Conservation (phyloP, 2,113 vertebrate genomes). For the Mustelus asterias region DNA sequence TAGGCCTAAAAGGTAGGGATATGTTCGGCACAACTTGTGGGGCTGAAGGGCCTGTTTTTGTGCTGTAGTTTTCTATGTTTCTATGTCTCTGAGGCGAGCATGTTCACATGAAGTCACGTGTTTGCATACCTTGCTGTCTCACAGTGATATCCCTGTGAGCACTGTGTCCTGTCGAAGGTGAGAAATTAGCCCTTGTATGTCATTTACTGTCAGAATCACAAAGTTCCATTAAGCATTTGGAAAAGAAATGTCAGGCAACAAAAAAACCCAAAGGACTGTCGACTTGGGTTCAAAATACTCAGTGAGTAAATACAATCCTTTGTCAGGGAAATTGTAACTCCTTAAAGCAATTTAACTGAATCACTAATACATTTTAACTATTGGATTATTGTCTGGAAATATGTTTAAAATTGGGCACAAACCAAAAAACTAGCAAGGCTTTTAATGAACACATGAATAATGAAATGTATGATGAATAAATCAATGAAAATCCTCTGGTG, state of each 20-base stretch:
- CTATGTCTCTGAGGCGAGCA: background rate
- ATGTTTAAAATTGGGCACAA: background rate
- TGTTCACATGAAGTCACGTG: background rate
- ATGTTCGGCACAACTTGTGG: too few species aligned
- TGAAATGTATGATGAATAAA: conserved; percentile 33
- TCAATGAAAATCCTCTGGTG: conserved; percentile 15
- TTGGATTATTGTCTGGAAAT: background rate
- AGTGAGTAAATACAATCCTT: background rate
- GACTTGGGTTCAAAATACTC: background rate
- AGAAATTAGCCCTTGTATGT: background rate
- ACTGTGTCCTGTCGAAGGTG: background rate
- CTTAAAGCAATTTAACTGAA: background rate
- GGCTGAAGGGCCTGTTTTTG: too few species aligned
- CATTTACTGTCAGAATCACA: background rate
- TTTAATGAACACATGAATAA: conserved; percentile 25
- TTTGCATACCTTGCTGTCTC: background rate
- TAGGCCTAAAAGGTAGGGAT: too few species aligned
- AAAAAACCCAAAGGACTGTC: background rate
- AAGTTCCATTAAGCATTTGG: background rate
- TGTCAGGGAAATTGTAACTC: background rate
- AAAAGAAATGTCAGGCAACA: background rate
- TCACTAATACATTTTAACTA: background rate
- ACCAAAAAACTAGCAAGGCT: background rate
- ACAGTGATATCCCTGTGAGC: background rate
- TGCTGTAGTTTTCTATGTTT: too few species aligned